These are phyloP conservation scores for Malacosoma neustria DNA, from an alignment of 2,888 invertebrate species.

Conservation along the genomic window DNA sequence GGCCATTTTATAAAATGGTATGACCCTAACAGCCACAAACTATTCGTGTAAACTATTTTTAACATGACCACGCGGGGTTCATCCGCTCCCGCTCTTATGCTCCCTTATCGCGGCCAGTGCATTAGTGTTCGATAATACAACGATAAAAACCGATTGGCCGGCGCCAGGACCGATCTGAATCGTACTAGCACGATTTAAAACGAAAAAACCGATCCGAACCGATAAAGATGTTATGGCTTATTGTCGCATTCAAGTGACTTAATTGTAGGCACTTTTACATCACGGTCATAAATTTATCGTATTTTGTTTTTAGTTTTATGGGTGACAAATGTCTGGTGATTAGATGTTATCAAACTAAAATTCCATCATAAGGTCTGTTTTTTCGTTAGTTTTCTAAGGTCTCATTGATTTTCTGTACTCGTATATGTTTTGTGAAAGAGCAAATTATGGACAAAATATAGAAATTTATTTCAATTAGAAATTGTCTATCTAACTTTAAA, in stretches of 20 bases:
- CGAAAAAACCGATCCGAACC: slow-evolving; percentile 52
- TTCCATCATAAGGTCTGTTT: too few relatives aligned
- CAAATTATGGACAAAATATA: too few relatives aligned
- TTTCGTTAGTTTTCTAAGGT: too few relatives aligned
- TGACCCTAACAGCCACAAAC: slow-evolving; percentile 47
- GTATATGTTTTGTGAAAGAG: too few relatives aligned
- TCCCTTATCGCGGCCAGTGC: slow-evolving; percentile 63
- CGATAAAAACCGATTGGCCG: slow-evolving; percentile 68
- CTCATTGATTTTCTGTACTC: too few relatives aligned
- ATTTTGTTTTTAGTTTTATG: background rate
- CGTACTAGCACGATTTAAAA: slow-evolving; percentile 59
- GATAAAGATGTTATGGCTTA: slow-evolving; percentile 69
- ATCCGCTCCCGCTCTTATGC: slow-evolving; percentile 71
- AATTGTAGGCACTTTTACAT: slow-evolving; percentile 59
- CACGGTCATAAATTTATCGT: slow-evolving; percentile 6
- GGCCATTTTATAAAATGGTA: too few relatives aligned
- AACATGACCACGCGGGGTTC: slow-evolving; percentile 70
- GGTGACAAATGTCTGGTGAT: background rate
- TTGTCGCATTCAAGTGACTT: slow-evolving; percentile 57
- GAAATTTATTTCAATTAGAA: too few relatives aligned
- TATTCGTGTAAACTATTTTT: slow-evolving; percentile 72
- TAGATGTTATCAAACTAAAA: background rate
- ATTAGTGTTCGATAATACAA: slow-evolving; percentile 70
- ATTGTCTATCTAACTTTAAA: too few relatives aligned
- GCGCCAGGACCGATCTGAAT: slow-evolving; percentile 69